These are phyloP conservation scores for Potamarius usumacintae DNA, from an alignment of 2,113 vertebrate species.

Conservation along the genomic window DNA sequence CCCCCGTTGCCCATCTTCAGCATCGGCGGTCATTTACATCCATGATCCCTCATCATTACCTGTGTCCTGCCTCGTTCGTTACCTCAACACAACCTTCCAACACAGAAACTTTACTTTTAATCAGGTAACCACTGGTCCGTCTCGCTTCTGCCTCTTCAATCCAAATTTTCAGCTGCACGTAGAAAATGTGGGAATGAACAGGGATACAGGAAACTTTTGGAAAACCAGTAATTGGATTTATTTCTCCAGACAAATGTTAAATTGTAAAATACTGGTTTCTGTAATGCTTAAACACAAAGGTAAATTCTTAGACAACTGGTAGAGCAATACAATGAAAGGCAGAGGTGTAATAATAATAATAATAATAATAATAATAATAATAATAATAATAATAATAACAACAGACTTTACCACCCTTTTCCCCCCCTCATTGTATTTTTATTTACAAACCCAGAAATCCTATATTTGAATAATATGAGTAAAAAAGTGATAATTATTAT, in stretches of 20 bases:
- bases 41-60: constrained; percentile 80
- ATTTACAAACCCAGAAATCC: background rate
- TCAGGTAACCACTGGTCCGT: background rate
- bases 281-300: background rate
- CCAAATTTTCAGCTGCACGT: background rate
- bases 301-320: background rate
- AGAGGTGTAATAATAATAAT: background rate
- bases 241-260: background rate
- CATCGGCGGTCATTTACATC: constrained; percentile 76
- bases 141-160: constrained; percentile 16
- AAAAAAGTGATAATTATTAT: background rate
- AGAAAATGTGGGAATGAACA: background rate
- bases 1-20: constrained; percentile 55
- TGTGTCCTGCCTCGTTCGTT: constrained; percentile 48
- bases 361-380: background rate
- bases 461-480: background rate
- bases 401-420: too few relatives aligned
- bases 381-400: background rate
- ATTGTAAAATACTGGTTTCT: background rate
- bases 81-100: constrained; percentile 7
- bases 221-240: background rate
- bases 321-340: background rate
- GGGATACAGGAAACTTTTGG: background rate
- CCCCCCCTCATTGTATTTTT: too few relatives aligned
- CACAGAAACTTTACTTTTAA: constrained; percentile 16